Conservation (phyloP, 2,113 vertebrate species). For the Silurus glanis region DNA sequence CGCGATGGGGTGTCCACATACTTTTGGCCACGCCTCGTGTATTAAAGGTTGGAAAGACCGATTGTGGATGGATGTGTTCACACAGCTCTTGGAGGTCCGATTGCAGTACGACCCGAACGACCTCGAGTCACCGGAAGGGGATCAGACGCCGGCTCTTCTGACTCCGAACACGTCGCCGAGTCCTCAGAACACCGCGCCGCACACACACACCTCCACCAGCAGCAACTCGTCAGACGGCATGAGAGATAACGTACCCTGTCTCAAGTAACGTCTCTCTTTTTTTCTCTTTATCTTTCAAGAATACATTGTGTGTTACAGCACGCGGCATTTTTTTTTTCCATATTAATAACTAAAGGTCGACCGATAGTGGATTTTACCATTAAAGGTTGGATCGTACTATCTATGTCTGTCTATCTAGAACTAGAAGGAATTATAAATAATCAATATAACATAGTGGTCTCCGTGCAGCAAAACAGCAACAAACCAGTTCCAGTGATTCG, state of each 20-base stretch:
- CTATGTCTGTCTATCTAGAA: too few species aligned
- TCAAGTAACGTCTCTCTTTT: slow-evolving; percentile 77
- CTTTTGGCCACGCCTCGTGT: neutral
- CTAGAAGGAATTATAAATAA: too few species aligned
- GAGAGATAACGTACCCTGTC: slow-evolving; percentile 91
- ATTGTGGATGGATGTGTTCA: slow-evolving; percentile 18
- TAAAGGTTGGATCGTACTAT: too few species aligned
- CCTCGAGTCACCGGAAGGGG: slow-evolving; percentile 86
- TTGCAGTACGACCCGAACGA: slow-evolving; percentile 91
- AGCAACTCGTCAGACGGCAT: slow-evolving; percentile 94
- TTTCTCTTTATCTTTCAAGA: neutral
- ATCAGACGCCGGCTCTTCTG: slow-evolving; percentile 82
- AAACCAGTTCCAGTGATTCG: too few species aligned
- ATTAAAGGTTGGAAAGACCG: neutral
- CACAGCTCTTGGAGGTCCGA: slow-evolving; percentile 90
- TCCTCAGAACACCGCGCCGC: slow-evolving; percentile 84
- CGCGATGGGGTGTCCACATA: too few species aligned
- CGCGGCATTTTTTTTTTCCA: too few species aligned
- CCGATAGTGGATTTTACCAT: too few species aligned
- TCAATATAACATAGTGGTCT: too few species aligned
- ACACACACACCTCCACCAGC: slow-evolving; percentile 92
- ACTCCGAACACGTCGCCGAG: slow-evolving; percentile 83
- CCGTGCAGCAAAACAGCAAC: too few species aligned
- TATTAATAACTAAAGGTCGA: too few species aligned
- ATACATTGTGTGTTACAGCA: too few species aligned